phyloP scores from a whole-genome alignment of 2,113 vertebrate genomes.

The Brienomyrus longianalis region DNA sequence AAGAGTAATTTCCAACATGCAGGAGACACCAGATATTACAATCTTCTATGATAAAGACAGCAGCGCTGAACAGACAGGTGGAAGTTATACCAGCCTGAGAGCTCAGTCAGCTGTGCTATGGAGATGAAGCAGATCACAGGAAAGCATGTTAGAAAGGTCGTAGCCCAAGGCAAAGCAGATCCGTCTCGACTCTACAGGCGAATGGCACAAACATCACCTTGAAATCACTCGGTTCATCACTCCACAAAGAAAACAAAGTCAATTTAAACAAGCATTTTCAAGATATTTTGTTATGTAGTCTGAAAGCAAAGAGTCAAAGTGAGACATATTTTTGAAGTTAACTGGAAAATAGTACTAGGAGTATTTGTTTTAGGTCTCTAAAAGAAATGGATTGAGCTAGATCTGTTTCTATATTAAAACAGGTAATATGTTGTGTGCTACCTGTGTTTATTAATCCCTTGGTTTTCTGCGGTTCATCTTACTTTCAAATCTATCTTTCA shows the following conservation, averaged over 20 bases:
- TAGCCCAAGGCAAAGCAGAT: neutral
- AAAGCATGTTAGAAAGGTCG: neutral
- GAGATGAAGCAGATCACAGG: neutral
- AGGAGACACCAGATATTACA: neutral
- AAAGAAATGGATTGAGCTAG: neutral
- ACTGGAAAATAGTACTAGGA: neutral
- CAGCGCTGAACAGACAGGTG: neutral
- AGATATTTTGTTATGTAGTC: neutral
- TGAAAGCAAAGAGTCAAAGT: neutral
- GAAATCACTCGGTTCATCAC: neutral
- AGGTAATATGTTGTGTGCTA: neutral
- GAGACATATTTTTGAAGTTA: neutral
- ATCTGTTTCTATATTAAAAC: neutral
- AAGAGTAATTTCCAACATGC: neutral
- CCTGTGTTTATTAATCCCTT: neutral
- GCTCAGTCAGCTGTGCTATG: neutral
- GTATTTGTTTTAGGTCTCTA: neutral
- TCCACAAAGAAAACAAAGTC: neutral
- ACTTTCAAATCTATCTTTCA: neutral
- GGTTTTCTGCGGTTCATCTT: neutral
- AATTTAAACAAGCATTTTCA: neutral
- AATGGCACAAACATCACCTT: neutral
- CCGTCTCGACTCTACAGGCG: neutral
- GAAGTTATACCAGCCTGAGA: neutral
- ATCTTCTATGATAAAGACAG: neutral